These are phyloP conservation scores for Aphelinus certus DNA, from an alignment of 1,140 invertebrate species.

Conservation along the genomic window DNA sequence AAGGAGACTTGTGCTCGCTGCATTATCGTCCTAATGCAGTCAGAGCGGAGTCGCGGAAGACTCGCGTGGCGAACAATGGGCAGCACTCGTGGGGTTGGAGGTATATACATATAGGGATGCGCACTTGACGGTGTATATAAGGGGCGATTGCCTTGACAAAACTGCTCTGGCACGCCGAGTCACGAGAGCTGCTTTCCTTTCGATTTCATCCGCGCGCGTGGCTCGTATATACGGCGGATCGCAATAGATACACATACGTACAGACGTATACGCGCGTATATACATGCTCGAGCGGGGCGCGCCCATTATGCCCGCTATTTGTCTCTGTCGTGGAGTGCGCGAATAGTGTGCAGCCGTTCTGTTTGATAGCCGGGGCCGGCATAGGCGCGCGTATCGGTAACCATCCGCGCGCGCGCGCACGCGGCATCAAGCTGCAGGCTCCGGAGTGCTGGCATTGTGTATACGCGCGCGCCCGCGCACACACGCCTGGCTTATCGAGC, in stretches of 20 bases:
- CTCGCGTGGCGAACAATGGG: not conserved
- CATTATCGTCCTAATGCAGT: conserved; percentile 8
- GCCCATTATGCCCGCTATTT: conserved; percentile 26
- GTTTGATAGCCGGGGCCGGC: not conserved
- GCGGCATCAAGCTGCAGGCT: too few relatives aligned
- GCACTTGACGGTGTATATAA: too few relatives aligned
- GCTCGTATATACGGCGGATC: too few relatives aligned
- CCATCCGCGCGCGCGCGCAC: too few relatives aligned
- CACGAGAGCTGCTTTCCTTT: not conserved
- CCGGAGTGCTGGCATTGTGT: not conserved
- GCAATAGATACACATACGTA: too few relatives aligned
- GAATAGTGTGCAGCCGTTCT: not conserved
- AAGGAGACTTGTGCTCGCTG: not conserved
- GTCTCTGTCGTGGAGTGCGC: conserved; percentile 4
- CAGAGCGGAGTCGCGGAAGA: not conserved
- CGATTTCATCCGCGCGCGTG: not conserved
- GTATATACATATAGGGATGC: too few relatives aligned
- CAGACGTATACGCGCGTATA: not conserved
- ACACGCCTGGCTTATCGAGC: conserved; percentile 30
- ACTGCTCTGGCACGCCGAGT: conserved; percentile 1
- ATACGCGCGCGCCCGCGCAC: not conserved
- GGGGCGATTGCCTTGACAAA: not conserved
- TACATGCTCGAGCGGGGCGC: not conserved
- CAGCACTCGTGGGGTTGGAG: not conserved
- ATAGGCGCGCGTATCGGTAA: too few relatives aligned